These are phyloP conservation scores for Ennomos fuscantarius DNA, from an alignment of 2,888 invertebrate species.

Conservation along the genomic window DNA sequence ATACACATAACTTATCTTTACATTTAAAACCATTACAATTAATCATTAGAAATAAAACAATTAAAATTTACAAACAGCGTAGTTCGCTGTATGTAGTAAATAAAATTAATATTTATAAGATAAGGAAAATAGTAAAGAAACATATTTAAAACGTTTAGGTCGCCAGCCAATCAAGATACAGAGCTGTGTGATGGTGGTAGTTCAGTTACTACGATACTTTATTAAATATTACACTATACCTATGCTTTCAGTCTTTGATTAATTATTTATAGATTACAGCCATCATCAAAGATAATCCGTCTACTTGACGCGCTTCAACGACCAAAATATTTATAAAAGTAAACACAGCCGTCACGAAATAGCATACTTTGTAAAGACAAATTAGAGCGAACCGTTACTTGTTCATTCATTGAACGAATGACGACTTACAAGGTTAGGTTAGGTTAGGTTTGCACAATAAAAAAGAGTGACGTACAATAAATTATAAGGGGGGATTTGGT, in stretches of 20 bases:
- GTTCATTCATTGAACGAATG: no score
- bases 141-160: slow-evolving; percentile 29
- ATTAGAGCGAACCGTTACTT: no score
- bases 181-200: slow-evolving; percentile 69
- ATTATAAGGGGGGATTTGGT: no score
- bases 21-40: slow-evolving; percentile 34
- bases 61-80: slow-evolving; percentile 28
- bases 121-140: slow-evolving; percentile 28
- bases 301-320: slow-evolving; percentile 60
- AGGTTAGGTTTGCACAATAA: no score
- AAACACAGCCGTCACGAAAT: slow-evolving; percentile 46
- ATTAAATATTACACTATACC: slow-evolving; percentile 79
- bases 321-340: slow-evolving; percentile 53
- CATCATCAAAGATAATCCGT: slow-evolving; percentile 64
- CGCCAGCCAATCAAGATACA: slow-evolving; percentile 58
- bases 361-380: slow-evolving; percentile 20
- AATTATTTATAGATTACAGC: slow-evolving; percentile 76
- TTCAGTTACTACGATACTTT: slow-evolving; percentile 73
- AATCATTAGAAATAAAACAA: slow-evolving; percentile 15
- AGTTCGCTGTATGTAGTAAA: slow-evolving; percentile 36
- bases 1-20: slow-evolving; percentile 27
- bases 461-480: no score
- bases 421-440: no score
- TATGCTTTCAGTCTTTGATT: slow-evolving; percentile 83
- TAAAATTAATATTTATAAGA: slow-evolving; percentile 36